These are phyloP conservation scores for Caloenas nicobarica DNA, from an alignment of 2,113 vertebrate species.

Conservation along the genomic window DNA sequence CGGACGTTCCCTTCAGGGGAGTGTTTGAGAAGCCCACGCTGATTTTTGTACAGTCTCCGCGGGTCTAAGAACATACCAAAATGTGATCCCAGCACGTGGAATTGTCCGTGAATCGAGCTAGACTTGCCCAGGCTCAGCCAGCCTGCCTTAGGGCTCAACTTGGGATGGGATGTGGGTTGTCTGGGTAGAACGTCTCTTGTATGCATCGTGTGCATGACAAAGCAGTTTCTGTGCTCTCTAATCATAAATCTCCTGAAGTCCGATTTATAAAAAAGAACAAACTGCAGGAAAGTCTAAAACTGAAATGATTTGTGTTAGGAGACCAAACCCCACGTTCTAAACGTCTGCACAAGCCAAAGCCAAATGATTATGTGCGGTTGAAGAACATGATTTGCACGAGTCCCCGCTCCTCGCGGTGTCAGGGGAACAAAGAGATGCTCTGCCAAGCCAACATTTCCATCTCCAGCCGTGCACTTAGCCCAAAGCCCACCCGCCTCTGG, in stretches of 20 bases:
- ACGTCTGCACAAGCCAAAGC: neutral
- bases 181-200: too few relatives aligned
- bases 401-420: neutral
- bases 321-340: neutral
- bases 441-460: conserved; percentile 27
- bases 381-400: conserved; percentile 35
- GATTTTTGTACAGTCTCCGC: too few relatives aligned
- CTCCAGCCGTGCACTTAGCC: conserved; percentile 36
- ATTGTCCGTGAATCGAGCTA: too few relatives aligned
- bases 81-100: too few relatives aligned
- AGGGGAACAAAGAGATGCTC: conserved; percentile 61
- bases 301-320: neutral
- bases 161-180: too few relatives aligned
- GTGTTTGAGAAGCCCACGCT: neutral
- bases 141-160: too few relatives aligned
- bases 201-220: accelerated
- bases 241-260: neutral
- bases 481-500: conserved; percentile 57
- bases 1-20: neutral
- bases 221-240: neutral
- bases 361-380: neutral
- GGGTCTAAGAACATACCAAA: neutral
- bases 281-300: neutral
- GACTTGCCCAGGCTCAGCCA: too few relatives aligned
- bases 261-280: neutral